Base-by-base conservation (phyloP, 2,888 invertebrate genomes). In the Pristionchus exspectatus region DNA sequence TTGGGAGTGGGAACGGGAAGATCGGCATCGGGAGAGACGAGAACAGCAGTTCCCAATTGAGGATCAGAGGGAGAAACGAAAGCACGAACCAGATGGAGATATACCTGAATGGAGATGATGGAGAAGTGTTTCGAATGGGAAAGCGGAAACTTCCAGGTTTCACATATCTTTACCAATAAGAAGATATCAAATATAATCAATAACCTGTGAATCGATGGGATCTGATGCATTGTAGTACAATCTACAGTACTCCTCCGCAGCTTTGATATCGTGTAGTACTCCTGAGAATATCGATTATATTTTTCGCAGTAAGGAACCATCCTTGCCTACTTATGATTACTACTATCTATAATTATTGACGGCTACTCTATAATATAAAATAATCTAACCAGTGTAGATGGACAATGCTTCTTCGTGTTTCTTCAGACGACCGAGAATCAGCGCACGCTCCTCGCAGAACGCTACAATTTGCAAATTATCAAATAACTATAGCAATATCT, bases 341-440 rank as follows among this genome's bases (percentile, higher is more conserved):
- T 9, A 50, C 44, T 9, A 50, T 50, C 44, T 38, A 38, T 38
- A 38, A 50, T 50, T 50, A 50, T 12, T 50, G 44, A 50, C 3
- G 7, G 44, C 44, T 50, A 50, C 44, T 50, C 44, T 7, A 9
- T 7, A 50, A 50, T 50, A 50, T 3, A 50, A 50, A 50, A 50
- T 77, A 44, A 14, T 33, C 87, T 27, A 10, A 87, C 97, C 97
- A 33, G 98, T 97, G 95, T 98, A 98, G 94, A 99, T 97, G 0
- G 97, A 97, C 84, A 99, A 96, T 0, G 98, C 98, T 95, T 98
- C 97, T 94, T 98, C 97, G 95, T 99, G 98, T 91, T 97, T 96
- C 0, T 97, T 98, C 44, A 98, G 96, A 93, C 97, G 97, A 0
- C 98, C 98, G 74, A 98, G 96, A 91, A 99, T 97, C n/a, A 99